These are phyloP conservation scores for Campylomormyrus numenius DNA, from an alignment of 2,113 vertebrate genomes.

Conservation along the genomic window DNA sequence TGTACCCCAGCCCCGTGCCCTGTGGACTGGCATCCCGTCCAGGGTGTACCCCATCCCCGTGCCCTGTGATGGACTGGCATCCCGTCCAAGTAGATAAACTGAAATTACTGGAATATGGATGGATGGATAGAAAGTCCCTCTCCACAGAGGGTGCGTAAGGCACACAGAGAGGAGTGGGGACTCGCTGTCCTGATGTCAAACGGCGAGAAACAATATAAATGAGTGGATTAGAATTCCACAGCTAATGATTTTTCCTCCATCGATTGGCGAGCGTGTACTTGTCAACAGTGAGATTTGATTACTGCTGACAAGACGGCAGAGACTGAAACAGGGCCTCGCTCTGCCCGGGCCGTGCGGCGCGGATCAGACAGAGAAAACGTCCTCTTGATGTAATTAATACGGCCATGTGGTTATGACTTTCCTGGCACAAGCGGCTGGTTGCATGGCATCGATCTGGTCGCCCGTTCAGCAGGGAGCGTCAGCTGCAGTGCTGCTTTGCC, in stretches of 20 bases:
- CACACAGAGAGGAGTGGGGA: no score
- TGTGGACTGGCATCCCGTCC: neutral
- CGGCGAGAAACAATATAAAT: slow-evolving; percentile 24
- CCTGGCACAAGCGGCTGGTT: slow-evolving; percentile 58
- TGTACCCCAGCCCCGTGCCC: neutral
- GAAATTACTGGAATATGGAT: neutral
- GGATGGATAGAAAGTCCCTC: neutral
- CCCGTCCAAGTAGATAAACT: neutral
- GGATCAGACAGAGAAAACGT: slow-evolving; percentile 60
- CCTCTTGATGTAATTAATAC: slow-evolving; percentile 61
- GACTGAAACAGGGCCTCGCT: slow-evolving; percentile 59
- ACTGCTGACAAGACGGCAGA: slow-evolving; percentile 58
- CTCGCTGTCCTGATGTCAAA: neutral
- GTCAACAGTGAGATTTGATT: slow-evolving; percentile 70
- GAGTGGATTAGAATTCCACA: slow-evolving; percentile 52
- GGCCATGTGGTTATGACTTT: slow-evolving; percentile 58
- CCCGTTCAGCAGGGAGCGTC: slow-evolving; percentile 43
- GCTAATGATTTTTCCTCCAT: slow-evolving; percentile 46
- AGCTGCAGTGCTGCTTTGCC: slow-evolving; percentile 26
- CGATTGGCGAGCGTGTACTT: slow-evolving; percentile 61
- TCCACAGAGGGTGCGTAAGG: neutral
- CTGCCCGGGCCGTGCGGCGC: slow-evolving; percentile 46
- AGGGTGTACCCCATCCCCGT: no score
- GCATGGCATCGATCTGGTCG: slow-evolving; percentile 53
- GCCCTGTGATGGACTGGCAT: neutral